Evolutionary conservation across 2,888 invertebrate species (phyloP).

Genomic region (Dyspetes luteomarginatus): DNA sequence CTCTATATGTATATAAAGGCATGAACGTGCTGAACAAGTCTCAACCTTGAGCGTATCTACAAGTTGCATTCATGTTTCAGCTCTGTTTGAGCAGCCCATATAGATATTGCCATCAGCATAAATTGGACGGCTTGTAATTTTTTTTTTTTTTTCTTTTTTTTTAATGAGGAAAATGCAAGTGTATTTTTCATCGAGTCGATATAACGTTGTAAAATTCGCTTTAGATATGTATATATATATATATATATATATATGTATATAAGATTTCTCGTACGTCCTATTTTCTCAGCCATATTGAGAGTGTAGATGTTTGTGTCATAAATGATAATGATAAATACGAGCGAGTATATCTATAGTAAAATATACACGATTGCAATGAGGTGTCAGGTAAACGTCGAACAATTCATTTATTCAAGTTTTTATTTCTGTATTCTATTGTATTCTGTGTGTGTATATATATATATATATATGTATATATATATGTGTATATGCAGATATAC

Average conservation of each 20-base stretch:
- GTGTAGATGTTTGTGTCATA: conserved; percentile 36
- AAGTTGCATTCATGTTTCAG: conserved; percentile 32
- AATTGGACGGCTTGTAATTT: conserved; percentile 45
- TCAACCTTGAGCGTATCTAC: conserved; percentile 57
- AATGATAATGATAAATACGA: conserved; percentile 29
- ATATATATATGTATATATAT: too few species aligned
- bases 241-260: too few species aligned
- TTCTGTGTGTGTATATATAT: conserved; percentile 11
- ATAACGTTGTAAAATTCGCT: conserved; percentile 5
- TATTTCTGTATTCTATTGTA: too few species aligned
- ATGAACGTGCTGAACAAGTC: conserved; percentile 48
- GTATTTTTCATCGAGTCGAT: conserved; percentile 47
- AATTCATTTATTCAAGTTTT: conserved; percentile 53
- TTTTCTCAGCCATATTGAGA: conserved; percentile 42
- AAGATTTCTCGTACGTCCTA: conserved; percentile 24
- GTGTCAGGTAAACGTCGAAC: conserved; percentile 60
- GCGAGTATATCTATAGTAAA: not conserved
- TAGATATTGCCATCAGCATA: conserved; percentile 28
- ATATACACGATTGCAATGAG: conserved; percentile 38
- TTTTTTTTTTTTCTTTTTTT: not conserved
- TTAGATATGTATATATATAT: not conserved
- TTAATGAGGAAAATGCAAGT: conserved; percentile 39
- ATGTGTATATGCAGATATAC: too few species aligned
- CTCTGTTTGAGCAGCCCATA: conserved; percentile 13
- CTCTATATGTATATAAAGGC: conserved; percentile 47